These are phyloP conservation scores for Ellobius talpinus DNA, from an alignment of 2,113 vertebrate species.

Conservation along the genomic window DNA sequence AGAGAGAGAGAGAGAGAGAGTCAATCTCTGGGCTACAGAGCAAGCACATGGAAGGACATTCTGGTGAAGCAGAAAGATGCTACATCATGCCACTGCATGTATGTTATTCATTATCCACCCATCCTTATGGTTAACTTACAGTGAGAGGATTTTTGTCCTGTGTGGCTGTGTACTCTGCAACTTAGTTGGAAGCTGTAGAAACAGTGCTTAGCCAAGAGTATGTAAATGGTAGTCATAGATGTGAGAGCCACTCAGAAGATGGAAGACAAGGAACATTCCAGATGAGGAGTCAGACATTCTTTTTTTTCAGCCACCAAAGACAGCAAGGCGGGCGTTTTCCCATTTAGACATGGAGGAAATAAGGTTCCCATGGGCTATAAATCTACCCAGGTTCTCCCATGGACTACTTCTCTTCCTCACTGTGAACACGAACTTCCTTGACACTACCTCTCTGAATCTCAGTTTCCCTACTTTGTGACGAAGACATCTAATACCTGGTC, in stretches of 20 bases:
- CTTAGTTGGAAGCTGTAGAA: not conserved
- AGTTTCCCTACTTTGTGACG: not conserved
- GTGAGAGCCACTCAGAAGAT: not conserved
- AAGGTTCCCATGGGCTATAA: not conserved
- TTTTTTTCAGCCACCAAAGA: not conserved
- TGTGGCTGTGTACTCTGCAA: not conserved
- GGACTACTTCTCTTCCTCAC: not conserved
- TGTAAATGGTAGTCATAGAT: not conserved
- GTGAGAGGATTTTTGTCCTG: rapidly evolving
- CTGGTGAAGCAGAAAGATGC: not conserved
- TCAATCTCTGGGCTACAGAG: rapidly evolving
- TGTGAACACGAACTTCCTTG: not conserved
- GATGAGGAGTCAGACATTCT: not conserved
- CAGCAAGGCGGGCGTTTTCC: not conserved
- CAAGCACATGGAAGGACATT: rapidly evolving
- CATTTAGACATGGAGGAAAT: not conserved
- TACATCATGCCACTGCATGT: too few species aligned
- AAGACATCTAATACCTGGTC: not conserved
- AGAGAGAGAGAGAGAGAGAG: too few species aligned
- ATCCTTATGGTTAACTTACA: not conserved
- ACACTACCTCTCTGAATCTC: not conserved
- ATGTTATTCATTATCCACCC: not conserved
- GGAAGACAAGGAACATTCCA: not conserved
- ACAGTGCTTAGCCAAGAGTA: not conserved
- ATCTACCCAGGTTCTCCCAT: not conserved